Conservation (phyloP, 1,140 invertebrate species). For the Daktulosphaira vitifoliae region DNA sequence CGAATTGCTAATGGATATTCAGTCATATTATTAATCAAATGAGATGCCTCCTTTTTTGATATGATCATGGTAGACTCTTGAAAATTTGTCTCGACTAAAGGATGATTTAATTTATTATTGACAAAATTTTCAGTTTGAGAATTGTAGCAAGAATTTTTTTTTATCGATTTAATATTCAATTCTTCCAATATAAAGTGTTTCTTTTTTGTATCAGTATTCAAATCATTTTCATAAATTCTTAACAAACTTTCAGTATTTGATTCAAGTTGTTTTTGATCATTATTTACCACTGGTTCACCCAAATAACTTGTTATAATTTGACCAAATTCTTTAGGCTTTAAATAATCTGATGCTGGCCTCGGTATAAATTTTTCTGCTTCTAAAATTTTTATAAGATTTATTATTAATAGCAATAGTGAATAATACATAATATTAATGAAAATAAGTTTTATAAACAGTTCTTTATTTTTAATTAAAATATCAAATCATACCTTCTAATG, state of each 20-base stretch:
- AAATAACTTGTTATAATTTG: slow-evolving; percentile 27
- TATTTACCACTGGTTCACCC: neutral
- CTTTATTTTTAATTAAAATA: no score
- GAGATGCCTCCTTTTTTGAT: neutral
- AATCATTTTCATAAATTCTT: slow-evolving; percentile 19
- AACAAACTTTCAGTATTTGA: neutral
- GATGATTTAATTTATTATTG: neutral
- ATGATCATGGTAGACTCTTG: slow-evolving; percentile 3
- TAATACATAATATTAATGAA: no score
- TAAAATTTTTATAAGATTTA: no score
- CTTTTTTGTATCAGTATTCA: neutral
- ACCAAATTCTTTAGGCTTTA: slow-evolving; percentile 24
- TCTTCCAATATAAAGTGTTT: slow-evolving; percentile 12
- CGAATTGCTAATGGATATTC: slow-evolving; percentile 33
- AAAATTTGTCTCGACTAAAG: slow-evolving; percentile 4
- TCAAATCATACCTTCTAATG: neutral
- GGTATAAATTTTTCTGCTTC: slow-evolving; percentile 29
- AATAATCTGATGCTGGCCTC: slow-evolving; percentile 9
- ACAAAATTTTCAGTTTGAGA: neutral
- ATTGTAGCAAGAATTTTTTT: neutral
- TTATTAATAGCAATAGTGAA: no score
- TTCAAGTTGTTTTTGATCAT: slow-evolving; percentile 4
- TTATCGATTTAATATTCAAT: neutral
- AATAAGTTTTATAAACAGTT: no score
- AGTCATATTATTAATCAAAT: slow-evolving; percentile 11